A percentile compares a stretch with the other conserved stretches of the same genome.
phyloP scores from a whole-genome alignment of 2,113 vertebrate species.

The mouse (Mus musculus) region GRCm39 chr16:77363001-77363500 shows the following conservation, averaged over 20 bases:
- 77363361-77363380: not conserved
- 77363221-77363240: not conserved
- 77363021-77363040: constrained; percentile 1
- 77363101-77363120: not conserved
- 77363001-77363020: not conserved
- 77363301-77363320: not conserved
- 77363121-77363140: not conserved
- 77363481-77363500: constrained; percentile 13
- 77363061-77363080: constrained; percentile 56
- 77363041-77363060: not conserved
- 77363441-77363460: not conserved
- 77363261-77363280: not conserved
- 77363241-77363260: not conserved
- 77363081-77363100: not conserved
- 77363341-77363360: not conserved
- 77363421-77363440: not conserved
- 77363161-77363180: constrained; percentile 50
- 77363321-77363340: not conserved
- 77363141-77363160: not conserved
- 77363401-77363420: not conserved
- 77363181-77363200: not conserved
- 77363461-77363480: not conserved
- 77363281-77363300: not conserved
- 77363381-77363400: not conserved
- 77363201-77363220: not conserved